Percentiles rank a stretch among this genome's conserved stretches.
phyloP scores from a whole-genome alignment of 2,797 vertebrate species.

The Cyclura pinguis region DNA sequence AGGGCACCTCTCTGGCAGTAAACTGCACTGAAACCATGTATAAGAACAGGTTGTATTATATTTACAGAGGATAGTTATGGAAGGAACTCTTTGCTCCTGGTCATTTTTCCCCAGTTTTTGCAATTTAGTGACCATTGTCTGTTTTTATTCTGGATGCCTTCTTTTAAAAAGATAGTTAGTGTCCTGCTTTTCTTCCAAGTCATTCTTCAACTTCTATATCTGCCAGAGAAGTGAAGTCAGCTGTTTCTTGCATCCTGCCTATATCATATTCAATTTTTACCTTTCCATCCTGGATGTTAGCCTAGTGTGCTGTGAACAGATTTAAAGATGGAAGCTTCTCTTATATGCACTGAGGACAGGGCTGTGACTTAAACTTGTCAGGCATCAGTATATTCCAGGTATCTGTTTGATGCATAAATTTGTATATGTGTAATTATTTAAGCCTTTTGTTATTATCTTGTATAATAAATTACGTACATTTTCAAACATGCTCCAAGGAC shows the following conservation, averaged over 20 bases:
- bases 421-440: not conserved
- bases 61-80: not conserved
- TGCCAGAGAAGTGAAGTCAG: not conserved
- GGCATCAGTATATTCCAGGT: not conserved
- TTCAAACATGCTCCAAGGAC: not conserved
- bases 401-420: not conserved
- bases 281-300: not conserved
- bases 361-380: not conserved
- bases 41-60: too few species aligned
- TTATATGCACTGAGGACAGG: not conserved
- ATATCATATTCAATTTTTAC: not conserved
- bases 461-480: too few species aligned
- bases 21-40: not conserved
- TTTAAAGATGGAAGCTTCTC: not conserved
- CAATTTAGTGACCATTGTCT: not conserved
- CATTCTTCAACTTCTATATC: not conserved
- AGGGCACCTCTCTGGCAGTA: not conserved
- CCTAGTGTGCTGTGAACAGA: not conserved
- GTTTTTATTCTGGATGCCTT: conserved; percentile 6
- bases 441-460: not conserved
- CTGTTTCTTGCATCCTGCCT: not conserved
- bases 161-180: not conserved
- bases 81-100: not conserved
- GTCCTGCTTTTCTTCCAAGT: not conserved
- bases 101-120: not conserved